Conservation (phyloP, 2,797 vertebrate genomes). For the Myripristis murdjan region DNA sequence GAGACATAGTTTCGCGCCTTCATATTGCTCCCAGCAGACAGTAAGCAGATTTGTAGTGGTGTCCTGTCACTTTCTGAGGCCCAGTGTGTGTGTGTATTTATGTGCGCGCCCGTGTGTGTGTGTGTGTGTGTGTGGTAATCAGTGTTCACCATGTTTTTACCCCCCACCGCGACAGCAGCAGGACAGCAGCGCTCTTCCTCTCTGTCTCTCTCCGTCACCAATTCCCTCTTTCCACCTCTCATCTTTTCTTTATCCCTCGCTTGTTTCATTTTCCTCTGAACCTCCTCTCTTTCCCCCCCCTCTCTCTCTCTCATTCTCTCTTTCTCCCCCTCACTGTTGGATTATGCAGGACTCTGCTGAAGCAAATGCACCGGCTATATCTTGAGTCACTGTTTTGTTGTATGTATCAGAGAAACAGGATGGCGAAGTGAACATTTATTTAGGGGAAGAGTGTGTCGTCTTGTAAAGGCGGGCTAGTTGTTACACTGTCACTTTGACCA, state of each 20-base stretch:
- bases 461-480: too few species aligned
- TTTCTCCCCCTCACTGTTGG: too few species aligned
- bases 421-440: too few species aligned
- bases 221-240: slow-evolving; percentile 4
- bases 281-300: too few species aligned
- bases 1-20: slow-evolving; percentile 50
- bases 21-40: slow-evolving; percentile 63
- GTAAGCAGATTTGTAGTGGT: slow-evolving; percentile 63
- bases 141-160: slow-evolving; percentile 42
- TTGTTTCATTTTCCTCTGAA: too few species aligned
- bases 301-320: too few species aligned
- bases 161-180: slow-evolving; percentile 30
- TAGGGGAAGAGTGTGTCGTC: too few species aligned
- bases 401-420: too few species aligned
- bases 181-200: slow-evolving; percentile 1
- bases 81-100: slow-evolving; percentile 7
- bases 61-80: slow-evolving; percentile 58
- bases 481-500: not conserved
- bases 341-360: too few species aligned
- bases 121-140: slow-evolving; percentile 37
- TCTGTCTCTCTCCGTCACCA: slow-evolving; percentile 9
- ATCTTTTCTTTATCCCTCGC: too few species aligned
- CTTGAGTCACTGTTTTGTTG: too few species aligned
- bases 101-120: not conserved
- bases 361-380: too few species aligned